These are phyloP conservation scores for Aurelia aurita complex sp. Pacific DNA, from an alignment of 30 jellyfish, hydroid and myxozoan species.

Conservation along the genomic window DNA sequence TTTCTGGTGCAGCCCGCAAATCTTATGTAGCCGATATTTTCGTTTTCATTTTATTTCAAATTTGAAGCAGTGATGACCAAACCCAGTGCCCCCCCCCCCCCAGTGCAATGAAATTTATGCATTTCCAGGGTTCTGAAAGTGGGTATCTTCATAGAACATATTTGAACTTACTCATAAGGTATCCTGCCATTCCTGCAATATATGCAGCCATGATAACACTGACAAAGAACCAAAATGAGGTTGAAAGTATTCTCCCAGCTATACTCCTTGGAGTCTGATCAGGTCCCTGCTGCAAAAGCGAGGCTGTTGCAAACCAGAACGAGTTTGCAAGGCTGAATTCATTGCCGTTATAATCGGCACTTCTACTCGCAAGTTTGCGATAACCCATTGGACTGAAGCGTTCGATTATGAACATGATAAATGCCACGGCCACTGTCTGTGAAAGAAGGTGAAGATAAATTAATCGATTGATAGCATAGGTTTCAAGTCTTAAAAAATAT, in stretches of 20 bases:
- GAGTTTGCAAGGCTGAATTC: constrained; percentile 74
- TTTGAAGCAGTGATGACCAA: too few relatives aligned
- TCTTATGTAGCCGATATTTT: too few relatives aligned
- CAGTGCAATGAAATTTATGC: too few relatives aligned
- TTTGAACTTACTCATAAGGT: constrained; percentile 42
- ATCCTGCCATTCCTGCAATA: constrained; percentile 74
- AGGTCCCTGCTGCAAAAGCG: constrained; percentile 88
- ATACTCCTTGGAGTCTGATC: constrained; percentile 83
- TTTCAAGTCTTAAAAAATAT: too few relatives aligned
- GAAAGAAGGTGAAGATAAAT: not conserved
- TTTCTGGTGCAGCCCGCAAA: too few relatives aligned
- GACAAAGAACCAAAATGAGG: constrained; percentile 84
- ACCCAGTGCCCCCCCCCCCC: too few relatives aligned
- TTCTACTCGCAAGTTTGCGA: constrained; percentile 42
- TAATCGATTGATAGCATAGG: not conserved
- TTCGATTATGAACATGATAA: constrained; percentile 69
- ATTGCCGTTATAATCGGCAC: constrained; percentile 68
- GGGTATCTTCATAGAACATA: not conserved
- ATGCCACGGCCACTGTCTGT: constrained; percentile 55
- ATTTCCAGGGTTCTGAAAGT: too few relatives aligned
- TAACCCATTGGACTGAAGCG: constrained; percentile 83
- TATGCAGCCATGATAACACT: constrained; percentile 74
- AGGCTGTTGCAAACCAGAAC: constrained; percentile 86
- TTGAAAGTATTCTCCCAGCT: constrained; percentile 79
- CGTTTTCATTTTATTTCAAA: too few relatives aligned